Conservation (phyloP, 2,888 invertebrate genomes). For the Agonum fuliginosum region DNA sequence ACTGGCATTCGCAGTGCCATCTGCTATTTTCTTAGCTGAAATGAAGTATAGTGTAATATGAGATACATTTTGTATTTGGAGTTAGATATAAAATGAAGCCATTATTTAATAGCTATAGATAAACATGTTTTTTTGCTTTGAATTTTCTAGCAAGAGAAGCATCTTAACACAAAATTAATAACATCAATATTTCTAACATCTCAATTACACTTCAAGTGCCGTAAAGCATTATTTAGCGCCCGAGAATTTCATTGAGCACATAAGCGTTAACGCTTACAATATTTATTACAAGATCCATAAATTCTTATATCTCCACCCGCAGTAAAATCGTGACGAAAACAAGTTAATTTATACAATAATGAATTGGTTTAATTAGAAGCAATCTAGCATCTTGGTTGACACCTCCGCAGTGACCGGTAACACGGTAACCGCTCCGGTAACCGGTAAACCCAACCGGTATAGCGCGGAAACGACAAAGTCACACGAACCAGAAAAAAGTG, state of each 20-base stretch:
- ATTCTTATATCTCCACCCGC: conserved; percentile 25
- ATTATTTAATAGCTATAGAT: too few species aligned
- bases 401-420: conserved; percentile 28
- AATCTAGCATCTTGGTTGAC: conserved; percentile 51
- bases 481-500: conserved; percentile 44
- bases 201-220: background rate
- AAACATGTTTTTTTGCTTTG: too few species aligned
- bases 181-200: background rate
- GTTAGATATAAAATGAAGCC: too few species aligned
- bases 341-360: conserved; percentile 45
- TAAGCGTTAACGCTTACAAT: background rate
- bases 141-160: too few species aligned
- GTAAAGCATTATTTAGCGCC: conserved; percentile 7
- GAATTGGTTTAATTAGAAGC: conserved; percentile 51
- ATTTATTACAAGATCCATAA: conserved; percentile 29
- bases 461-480: conserved; percentile 15
- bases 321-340: conserved; percentile 38
- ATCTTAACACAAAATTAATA: background rate
- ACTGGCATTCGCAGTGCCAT: too few species aligned
- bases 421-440: conserved; percentile 15
- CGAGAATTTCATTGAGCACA: conserved; percentile 2
- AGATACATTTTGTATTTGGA: too few species aligned
- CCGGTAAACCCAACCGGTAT: conserved; percentile 20
- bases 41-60: too few species aligned
- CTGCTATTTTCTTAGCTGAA: too few species aligned